A percentile compares a stretch with the other conserved stretches of the same genome.
These are phyloP conservation scores for Sycobia sp. DNA, from an alignment of 1,140 invertebrate species.

Conservation along the genomic window DNA sequence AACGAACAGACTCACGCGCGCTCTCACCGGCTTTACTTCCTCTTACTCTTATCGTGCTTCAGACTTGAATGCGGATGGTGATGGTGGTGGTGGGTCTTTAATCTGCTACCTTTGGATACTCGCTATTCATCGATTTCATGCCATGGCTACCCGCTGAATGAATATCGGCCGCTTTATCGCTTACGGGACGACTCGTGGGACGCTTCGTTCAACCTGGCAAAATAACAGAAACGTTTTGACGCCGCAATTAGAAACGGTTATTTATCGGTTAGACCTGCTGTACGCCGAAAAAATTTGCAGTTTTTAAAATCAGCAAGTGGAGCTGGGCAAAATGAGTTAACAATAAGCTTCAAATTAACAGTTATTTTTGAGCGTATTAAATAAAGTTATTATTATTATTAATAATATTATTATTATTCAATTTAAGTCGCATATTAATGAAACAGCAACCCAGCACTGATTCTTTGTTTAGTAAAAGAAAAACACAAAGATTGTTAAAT, in stretches of 20 bases:
- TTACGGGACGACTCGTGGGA: slow-evolving; percentile 56
- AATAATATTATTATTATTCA: no score
- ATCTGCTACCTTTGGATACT: slow-evolving; percentile 49
- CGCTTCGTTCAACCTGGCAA: slow-evolving; percentile 56
- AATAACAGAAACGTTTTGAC: slow-evolving; percentile 45
- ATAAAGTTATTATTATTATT: no score
- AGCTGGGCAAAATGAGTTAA: slow-evolving; percentile 9
- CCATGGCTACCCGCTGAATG: slow-evolving; percentile 43
- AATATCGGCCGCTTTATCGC: slow-evolving; percentile 49
- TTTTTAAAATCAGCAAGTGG: no score
- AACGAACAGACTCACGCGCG: slow-evolving; percentile 8
- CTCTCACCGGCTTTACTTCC: slow-evolving; percentile 45
- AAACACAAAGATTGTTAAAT: slow-evolving; percentile 7
- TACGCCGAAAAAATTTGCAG: no score
- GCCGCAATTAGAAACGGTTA: background rate
- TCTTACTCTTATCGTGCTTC: slow-evolving; percentile 58
- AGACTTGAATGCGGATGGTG: slow-evolving; percentile 48
- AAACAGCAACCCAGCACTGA: slow-evolving; percentile 6
- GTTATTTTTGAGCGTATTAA: slow-evolving; percentile 1
- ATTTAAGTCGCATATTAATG: no score
- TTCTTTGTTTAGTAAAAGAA: slow-evolving; percentile 2
- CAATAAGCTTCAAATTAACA: slow-evolving; percentile 16
- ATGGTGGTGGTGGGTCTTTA: slow-evolving; percentile 53
- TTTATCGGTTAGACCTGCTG: background rate
- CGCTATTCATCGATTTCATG: slow-evolving; percentile 44